Base-by-base conservation (phyloP, 2,888 invertebrate genomes). In the Aspidiotus destructor region DNA sequence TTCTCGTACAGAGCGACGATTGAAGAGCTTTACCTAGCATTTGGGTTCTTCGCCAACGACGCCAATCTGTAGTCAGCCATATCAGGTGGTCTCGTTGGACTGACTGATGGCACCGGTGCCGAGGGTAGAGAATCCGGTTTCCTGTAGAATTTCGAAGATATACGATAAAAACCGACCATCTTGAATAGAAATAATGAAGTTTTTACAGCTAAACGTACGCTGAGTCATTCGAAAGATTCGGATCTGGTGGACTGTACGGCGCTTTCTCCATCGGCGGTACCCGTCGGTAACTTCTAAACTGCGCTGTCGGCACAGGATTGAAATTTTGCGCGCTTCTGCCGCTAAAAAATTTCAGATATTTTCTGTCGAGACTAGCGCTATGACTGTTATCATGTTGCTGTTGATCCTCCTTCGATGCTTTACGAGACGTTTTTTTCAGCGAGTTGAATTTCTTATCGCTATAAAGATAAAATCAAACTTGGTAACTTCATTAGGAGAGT, bases 251-350 rank as follows among this genome's bases (percentile, higher is more conserved):
- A 41, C 42, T 53, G 7, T 78, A 78, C 15, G 78, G 64, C 15
- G 64, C 44, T 15, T 64, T 64, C 57, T 64, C 78, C 74, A 77
- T 79, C 44, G 83, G 80, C 70, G 74, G 72, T 40, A 82, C 85
- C 75, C 86, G 84, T 73, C 87, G 79, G 75, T 87, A 87, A 74
- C 87, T 88, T 72, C 88, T 82, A 78, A 86, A 88, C 75, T 88
- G 87, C 62, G 87, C 86, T 0, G 89, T 88, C 42, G 88, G 88
- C 58, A 88, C 86, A 0, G 89, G 88, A 69, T 85, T 83, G 75
- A 82, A 81, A 70, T 77, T 81, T 73, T 84, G 81, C 83, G 76
- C 71, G 75, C 74, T 78, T 75, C 72, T 78, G 78, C 70, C 70
- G 57, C 82, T 79, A 72, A 84, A 80, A 74, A 84, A 83, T 76